Evolutionary conservation across 2,113 vertebrate genomes (phyloP), one percentile per base, ranked within the genome.

Genomic region (Crotophaga sulcirostris): DNA sequence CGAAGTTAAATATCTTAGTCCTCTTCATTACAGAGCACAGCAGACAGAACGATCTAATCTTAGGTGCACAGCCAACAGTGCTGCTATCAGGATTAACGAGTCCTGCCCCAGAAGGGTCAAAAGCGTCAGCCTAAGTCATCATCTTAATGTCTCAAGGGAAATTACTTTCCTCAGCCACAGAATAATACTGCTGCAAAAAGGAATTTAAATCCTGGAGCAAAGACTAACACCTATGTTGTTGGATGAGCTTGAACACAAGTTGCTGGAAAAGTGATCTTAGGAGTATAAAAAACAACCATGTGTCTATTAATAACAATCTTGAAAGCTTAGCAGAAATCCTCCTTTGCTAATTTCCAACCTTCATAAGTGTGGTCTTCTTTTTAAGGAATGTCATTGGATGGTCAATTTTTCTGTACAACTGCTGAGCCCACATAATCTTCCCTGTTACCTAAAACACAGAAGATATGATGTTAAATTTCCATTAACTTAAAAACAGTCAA

Each of bases 391-490:
- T 94, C 98, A 99, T 98, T 62, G 98, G 98, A 80, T 89, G 83
- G 56, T 98, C 97, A 62, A 98, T 98, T 97, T 98, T 99, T 90
- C 98, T 97, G 95, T 98, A 98, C 16, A 99, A 97, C 77, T 98
- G 98, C n/a, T 97, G 98, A 88, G 98, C 97, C 98, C 98, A 99
- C 94, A 98, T 97, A 72, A 98, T 97, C 94, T 98, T 98, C 31
- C 98, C 98, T 34, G 98, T 84, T 78, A 98, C 96, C 98, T 99
- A 93, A 87, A 94, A 86, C 54, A 84, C 17, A 95, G 45, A 91
- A 84, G 26, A 72, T 23, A 45, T 0, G 14, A 93, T 24, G 34
- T 89, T 85, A 56, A n/a, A 77, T 55, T 92, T 88, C 55, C 24
- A 69, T 86, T 74, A 93, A 73, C 13, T 54, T 67, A 40, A 81